Evolutionary conservation across 2,888 invertebrate genomes (phyloP).

Genomic region (Biston stratarius): DNA sequence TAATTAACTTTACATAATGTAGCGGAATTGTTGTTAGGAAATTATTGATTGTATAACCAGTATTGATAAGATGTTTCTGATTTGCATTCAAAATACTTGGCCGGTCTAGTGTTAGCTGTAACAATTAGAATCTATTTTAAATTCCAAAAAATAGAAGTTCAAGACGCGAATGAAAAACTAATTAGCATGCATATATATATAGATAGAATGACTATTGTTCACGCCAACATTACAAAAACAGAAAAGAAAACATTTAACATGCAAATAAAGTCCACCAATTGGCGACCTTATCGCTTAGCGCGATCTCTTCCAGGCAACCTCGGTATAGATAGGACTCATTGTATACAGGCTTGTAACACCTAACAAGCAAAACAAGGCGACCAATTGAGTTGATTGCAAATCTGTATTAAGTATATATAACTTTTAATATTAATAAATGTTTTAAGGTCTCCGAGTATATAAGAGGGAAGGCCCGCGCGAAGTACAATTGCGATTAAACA

Average conservation of each 20-base stretch:
- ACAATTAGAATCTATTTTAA: not conserved
- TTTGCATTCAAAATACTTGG: constrained; percentile 27
- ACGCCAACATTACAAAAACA: no score
- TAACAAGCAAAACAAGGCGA: not conserved
- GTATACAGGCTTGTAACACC: no score
- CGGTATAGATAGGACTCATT: no score
- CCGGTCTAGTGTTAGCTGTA: not conserved
- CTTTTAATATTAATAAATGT: constrained; percentile 26
- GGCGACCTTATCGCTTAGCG: no score
- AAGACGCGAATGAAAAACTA: no score
- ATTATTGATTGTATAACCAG: constrained; percentile 25
- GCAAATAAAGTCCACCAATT: no score
- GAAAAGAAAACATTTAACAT: no score
- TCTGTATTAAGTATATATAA: constrained; percentile 9
- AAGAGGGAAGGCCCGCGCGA: constrained; percentile 20
- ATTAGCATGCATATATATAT: no score
- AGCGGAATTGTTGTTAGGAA: constrained; percentile 31
- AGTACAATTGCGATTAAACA: constrained; percentile 35
- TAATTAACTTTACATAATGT: not conserved
- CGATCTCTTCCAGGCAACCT: no score
- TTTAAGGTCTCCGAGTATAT: constrained; percentile 27
- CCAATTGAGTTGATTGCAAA: constrained; percentile 20
- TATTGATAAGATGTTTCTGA: constrained; percentile 23
- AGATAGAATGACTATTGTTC: no score
- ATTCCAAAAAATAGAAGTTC: no score